Percentiles rank a stretch among this genome's conserved stretches.
Conservation (phyloP, 2,797 vertebrate genomes). For the Anabacerthia variegaticeps region DNA sequence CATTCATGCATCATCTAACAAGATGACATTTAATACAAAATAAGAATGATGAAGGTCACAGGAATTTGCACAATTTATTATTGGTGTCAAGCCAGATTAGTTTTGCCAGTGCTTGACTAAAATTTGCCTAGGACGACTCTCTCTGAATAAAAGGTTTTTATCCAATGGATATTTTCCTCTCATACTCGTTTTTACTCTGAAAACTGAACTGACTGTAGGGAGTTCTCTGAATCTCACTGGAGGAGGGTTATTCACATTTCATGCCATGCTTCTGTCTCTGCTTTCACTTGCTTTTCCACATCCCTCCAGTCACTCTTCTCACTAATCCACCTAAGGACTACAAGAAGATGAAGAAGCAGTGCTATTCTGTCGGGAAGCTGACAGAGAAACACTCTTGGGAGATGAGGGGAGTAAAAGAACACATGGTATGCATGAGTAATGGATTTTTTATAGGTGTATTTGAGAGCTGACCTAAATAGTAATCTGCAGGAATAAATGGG, state of each 20-base stretch:
- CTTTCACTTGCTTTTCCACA: background rate
- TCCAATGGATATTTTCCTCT: background rate
- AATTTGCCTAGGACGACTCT: slow-evolving; percentile 52
- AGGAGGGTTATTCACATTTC: background rate
- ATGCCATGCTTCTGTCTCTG: background rate
- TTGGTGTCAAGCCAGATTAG: slow-evolving; percentile 63
- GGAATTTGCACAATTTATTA: slow-evolving; percentile 67
- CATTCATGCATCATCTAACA: slow-evolving; percentile 59
- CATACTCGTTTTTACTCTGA: background rate
- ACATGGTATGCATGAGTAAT: background rate
- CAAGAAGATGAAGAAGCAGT: background rate
- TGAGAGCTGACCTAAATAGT: background rate
- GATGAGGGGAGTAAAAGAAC: accelerated
- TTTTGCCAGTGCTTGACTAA: slow-evolving; percentile 56
- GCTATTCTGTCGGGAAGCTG: background rate
- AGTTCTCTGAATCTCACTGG: background rate
- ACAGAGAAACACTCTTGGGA: background rate
- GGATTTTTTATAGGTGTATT: background rate
- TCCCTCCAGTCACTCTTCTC: background rate
- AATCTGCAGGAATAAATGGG: background rate
- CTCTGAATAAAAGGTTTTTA: slow-evolving; percentile 47
- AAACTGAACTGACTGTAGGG: background rate
- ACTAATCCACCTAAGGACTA: background rate
- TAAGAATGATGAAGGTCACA: slow-evolving; percentile 62
- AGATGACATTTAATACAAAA: slow-evolving; percentile 67